phyloP scores from a whole-genome alignment of 2,113 vertebrate species.

The Corythoichthys haematopterus region DNA sequence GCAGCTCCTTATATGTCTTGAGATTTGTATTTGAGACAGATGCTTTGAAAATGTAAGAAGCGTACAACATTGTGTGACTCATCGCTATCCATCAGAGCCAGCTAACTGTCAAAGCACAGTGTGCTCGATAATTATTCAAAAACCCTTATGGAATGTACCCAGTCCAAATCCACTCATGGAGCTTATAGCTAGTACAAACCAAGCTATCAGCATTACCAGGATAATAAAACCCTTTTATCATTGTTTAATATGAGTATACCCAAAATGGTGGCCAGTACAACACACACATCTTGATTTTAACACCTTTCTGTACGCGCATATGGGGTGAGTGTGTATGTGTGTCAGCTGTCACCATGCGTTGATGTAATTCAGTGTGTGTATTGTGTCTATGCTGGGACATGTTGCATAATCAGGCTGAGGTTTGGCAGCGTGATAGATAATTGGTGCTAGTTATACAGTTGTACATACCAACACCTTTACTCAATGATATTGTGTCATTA shows the following conservation, averaged over 20 bases:
- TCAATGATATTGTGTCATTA: constrained; percentile 12
- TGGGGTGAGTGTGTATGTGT: constrained; percentile 9
- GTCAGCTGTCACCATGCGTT: constrained; percentile 36
- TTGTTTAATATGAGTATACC: not conserved
- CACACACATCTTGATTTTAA: no score
- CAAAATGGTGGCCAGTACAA: not conserved
- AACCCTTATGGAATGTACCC: not conserved
- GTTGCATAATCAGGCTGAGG: constrained; percentile 42
- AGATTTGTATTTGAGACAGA: not conserved
- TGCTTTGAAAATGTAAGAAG: not conserved
- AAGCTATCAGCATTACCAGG: not conserved
- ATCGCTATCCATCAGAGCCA: not conserved
- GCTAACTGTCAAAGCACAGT: not conserved
- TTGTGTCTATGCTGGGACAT: not conserved
- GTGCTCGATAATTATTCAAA: not conserved
- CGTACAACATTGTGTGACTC: not conserved
- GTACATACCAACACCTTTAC: constrained; percentile 6
- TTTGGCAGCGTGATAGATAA: constrained; percentile 22
- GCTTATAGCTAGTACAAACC: not conserved
- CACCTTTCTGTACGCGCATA: constrained; percentile 13
- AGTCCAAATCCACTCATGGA: not conserved
- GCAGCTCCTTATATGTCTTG: not conserved
- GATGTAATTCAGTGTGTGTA: constrained; percentile 9
- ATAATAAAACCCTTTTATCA: not conserved
- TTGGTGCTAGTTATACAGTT: constrained; percentile 6